Evolutionary conservation across 2,797 vertebrate genomes (phyloP).

Genomic region (Neosilurus hyrtlii): DNA sequence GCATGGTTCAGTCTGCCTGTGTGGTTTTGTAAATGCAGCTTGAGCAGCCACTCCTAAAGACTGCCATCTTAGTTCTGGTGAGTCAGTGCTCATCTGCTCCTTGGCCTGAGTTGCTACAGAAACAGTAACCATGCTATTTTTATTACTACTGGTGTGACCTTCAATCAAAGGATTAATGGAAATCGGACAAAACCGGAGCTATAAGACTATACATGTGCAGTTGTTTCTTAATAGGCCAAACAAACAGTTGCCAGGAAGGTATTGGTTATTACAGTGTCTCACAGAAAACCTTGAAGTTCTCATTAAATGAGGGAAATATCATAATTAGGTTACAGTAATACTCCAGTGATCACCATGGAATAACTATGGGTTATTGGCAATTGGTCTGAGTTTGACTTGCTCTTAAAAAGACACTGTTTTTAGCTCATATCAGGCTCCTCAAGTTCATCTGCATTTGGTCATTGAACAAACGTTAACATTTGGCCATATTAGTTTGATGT

Average conservation of each 20-base stretch:
- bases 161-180: slow-evolving; percentile 55
- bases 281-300: neutral
- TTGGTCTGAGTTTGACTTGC: neutral
- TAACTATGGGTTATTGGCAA: neutral
- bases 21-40: slow-evolving; percentile 59
- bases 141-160: slow-evolving; percentile 47
- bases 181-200: slow-evolving; percentile 39
- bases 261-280: slow-evolving; percentile 11
- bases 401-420: neutral
- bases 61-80: slow-evolving; percentile 46
- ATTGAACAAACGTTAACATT: neutral
- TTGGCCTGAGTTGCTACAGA: slow-evolving; percentile 45
- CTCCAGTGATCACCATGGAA: neutral
- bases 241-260: slow-evolving; percentile 20
- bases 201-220: slow-evolving; percentile 3
- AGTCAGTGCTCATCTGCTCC: slow-evolving; percentile 33
- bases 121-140: slow-evolving; percentile 52
- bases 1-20: slow-evolving; percentile 53
- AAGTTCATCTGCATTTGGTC: neutral
- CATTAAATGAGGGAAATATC: neutral
- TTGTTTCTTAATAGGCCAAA: slow-evolving; percentile 10
- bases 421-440: neutral
- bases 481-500: neutral
- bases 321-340: slow-evolving; percentile 9
- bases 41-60: slow-evolving; percentile 51